Evolutionary conservation across 2,113 vertebrate species (phyloP).

Genomic region (Indri indri): DNA sequence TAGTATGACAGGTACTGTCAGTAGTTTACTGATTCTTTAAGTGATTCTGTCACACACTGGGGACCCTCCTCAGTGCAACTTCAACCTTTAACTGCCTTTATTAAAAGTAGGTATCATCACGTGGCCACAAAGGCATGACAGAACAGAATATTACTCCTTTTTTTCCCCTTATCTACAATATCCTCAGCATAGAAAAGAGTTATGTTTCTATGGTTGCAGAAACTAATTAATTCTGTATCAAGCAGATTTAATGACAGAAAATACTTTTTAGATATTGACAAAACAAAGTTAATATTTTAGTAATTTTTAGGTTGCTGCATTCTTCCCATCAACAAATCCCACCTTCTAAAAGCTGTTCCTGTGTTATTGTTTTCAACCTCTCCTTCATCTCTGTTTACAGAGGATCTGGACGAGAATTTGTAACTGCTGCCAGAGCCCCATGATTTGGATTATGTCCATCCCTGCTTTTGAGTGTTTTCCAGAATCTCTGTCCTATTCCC

Average conservation of each 20-base stretch:
- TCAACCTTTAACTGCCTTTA: background rate
- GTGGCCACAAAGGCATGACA: background rate
- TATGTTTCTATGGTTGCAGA: background rate
- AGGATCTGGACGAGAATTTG: background rate
- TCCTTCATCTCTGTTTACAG: background rate
- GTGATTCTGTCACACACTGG: background rate
- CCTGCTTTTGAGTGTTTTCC: background rate
- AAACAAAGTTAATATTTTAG: background rate
- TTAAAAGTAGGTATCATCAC: background rate
- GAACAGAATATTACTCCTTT: background rate
- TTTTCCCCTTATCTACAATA: background rate
- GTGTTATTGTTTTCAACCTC: background rate
- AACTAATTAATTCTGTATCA: background rate
- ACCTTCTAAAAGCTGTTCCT: background rate
- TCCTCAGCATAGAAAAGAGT: background rate
- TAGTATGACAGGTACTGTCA: background rate
- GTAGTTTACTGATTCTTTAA: background rate
- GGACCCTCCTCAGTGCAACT: background rate
- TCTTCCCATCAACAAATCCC: background rate
- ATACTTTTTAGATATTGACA: background rate
- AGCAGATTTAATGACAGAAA: background rate
- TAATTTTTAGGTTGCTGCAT: background rate
- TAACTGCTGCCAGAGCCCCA: background rate
- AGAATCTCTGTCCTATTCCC: background rate
- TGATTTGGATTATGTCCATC: background rate